Base-by-base conservation (phyloP, 2,888 invertebrate genomes). In the Caenorhabditis sp. region DNA sequence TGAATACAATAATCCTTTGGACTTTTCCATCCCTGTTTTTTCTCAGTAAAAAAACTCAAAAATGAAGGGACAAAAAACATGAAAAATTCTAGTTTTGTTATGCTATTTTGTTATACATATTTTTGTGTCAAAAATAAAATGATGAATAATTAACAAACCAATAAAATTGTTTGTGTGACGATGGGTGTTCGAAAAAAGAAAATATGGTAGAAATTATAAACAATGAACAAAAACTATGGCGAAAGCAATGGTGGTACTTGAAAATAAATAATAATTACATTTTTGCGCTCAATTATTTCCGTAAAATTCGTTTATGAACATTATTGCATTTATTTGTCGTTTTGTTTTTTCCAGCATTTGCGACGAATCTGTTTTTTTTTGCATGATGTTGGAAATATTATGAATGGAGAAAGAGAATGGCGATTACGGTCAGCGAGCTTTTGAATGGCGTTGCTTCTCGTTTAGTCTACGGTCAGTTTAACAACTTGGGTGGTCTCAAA, bases 371-470 rank as follows among this genome's bases (percentile, higher is more conserved):
- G 14, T 43, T 17, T 43, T 43, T 17, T 43, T 43, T 43, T 43
- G 43, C 14, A 17, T 5, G 17, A 43, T 43, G 12, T 17, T 10
- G 43, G 3, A 17, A 43, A 14, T 43, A 14, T 2, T 43, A 17
- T 43, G 43, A 43, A 43, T 17, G 14, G 43, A 43, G 12, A 17
- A 7, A 4, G 27, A 52, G 21, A 56, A 72, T 72, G 72, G 72
- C 72, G 25, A 72, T 72, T 53, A 72, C 72, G 21, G 67, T 72
- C 4, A 64, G 64, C 64, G 68, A 73, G 59, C 56, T 68, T 43
- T 52, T 73, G 12, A 73, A 73, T 59, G 73, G 73, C 50, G 68
- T 73, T 7, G 68, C 73, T 10, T 73, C 73, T 21, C 36, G 73
- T 21, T 20, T 73, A 14, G 56, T 73, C 5, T 73, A 73, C 57